phyloP scores from a whole-genome alignment of 2,888 invertebrate species.

The Pilophorus perplexus region DNA sequence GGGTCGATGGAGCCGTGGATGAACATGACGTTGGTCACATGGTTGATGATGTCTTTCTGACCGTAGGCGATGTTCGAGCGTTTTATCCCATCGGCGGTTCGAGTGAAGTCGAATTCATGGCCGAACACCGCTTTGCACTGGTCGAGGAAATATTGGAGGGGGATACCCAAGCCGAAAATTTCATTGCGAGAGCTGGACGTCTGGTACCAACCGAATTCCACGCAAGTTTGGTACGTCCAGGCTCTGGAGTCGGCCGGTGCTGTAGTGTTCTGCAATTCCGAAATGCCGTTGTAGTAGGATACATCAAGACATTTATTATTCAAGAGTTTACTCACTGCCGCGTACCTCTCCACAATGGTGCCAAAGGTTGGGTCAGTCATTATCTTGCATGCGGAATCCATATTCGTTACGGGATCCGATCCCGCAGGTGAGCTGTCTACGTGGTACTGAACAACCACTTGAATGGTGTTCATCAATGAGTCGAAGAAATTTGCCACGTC shows the following conservation, averaged over 20 bases:
- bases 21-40: slow-evolving; percentile 72
- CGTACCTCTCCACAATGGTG: slow-evolving; percentile 58
- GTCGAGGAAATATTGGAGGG: slow-evolving; percentile 71
- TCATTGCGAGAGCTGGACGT: slow-evolving; percentile 66
- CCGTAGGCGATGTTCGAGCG: slow-evolving; percentile 81
- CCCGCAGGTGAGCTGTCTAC: slow-evolving; percentile 72
- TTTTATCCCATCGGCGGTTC: slow-evolving; percentile 62
- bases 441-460: slow-evolving; percentile 90
- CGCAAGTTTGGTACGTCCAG: slow-evolving; percentile 94
- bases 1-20: slow-evolving; percentile 89
- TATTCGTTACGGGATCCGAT: slow-evolving; percentile 68
- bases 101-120: slow-evolving; percentile 62
- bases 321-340: slow-evolving; percentile 70
- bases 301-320: slow-evolving; percentile 77
- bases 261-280: slow-evolving; percentile 64
- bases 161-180: slow-evolving; percentile 74
- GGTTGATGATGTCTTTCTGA: slow-evolving; percentile 37
- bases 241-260: slow-evolving; percentile 62
- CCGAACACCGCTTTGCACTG: slow-evolving; percentile 85
- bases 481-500: slow-evolving; percentile 79
- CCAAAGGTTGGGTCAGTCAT: slow-evolving; percentile 64
- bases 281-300: slow-evolving; percentile 74
- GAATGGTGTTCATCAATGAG: slow-evolving; percentile 80
- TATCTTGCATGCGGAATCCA: slow-evolving; percentile 76
- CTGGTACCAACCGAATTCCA: slow-evolving; percentile 94